These are phyloP conservation scores for Sialis lutaria DNA, from an alignment of 2,888 invertebrate genomes.

Conservation along the genomic window DNA sequence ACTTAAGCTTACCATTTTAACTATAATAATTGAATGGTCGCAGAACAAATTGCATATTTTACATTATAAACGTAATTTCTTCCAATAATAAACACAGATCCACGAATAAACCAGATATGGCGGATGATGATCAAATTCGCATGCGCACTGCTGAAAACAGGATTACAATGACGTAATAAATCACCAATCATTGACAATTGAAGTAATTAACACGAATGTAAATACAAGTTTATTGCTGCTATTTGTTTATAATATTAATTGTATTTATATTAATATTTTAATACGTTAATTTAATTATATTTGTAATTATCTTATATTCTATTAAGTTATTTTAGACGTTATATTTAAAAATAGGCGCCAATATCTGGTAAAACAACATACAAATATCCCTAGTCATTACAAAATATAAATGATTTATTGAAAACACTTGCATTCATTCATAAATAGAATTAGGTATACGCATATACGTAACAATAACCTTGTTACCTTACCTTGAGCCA, in stretches of 20 bases:
- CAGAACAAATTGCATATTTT: neutral
- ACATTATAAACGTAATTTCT: slow-evolving; percentile 9
- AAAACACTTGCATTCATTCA: neutral
- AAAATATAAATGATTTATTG: too few species aligned
- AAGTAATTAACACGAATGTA: neutral
- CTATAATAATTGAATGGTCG: neutral
- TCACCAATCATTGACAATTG: slow-evolving; percentile 7
- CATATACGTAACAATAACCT: neutral
- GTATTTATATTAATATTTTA: too few species aligned
- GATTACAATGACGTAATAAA: slow-evolving; percentile 20
- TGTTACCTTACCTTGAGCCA: too few species aligned
- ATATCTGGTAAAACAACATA: too few species aligned
- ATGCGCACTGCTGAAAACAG: slow-evolving; percentile 25
- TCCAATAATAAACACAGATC: slow-evolving; percentile 17
- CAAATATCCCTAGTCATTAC: too few species aligned
- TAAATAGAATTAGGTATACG: neutral
- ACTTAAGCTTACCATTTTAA: neutral
- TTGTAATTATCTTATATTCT: too few species aligned
- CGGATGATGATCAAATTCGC: slow-evolving; percentile 22
- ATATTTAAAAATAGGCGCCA: too few species aligned
- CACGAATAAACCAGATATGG: slow-evolving; percentile 25
- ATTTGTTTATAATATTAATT: too few species aligned
- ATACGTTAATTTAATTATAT: too few species aligned
- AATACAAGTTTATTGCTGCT: too few species aligned
- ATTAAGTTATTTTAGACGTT: too few species aligned